Conservation (phyloP, 2,797 vertebrate genomes). For the Rhinella marina region DNA sequence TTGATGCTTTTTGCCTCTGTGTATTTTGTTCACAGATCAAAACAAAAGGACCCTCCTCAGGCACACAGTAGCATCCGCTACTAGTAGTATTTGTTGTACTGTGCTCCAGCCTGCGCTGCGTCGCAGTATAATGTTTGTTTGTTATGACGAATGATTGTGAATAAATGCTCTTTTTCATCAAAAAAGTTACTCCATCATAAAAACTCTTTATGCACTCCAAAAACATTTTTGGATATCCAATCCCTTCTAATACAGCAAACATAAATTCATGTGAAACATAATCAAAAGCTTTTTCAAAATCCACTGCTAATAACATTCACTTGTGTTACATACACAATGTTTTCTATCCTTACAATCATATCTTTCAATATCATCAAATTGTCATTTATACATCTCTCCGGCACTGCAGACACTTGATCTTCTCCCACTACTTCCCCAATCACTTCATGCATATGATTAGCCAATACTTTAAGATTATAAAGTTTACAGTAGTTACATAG, state of each 20-base stretch:
- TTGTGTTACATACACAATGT: not conserved
- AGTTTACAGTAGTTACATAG: too few relatives aligned
- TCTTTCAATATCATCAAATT: not conserved
- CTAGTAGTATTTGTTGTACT: too few relatives aligned
- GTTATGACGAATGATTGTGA: too few relatives aligned
- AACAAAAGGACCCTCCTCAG: too few relatives aligned
- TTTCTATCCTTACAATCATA: too few relatives aligned
- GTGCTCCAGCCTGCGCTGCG: too few relatives aligned
- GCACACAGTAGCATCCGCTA: too few relatives aligned
- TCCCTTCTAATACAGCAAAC: not conserved
- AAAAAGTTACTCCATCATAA: not conserved
- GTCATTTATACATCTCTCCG: not conserved
- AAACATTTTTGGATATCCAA: not conserved
- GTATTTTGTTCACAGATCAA: too few relatives aligned
- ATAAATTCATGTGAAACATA: not conserved
- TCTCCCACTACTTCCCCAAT: not conserved
- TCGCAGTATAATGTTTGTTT: too few relatives aligned
- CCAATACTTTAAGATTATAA: not conserved
- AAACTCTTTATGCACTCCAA: not conserved
- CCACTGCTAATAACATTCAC: not conserved
- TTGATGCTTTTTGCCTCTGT: too few relatives aligned
- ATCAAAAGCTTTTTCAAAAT: not conserved
- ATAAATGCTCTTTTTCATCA: too few relatives aligned
- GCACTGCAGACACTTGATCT: not conserved
- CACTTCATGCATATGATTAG: not conserved